phyloP scores from a whole-genome alignment of 2,888 invertebrate genomes.

The Melanostoma scalare region DNA sequence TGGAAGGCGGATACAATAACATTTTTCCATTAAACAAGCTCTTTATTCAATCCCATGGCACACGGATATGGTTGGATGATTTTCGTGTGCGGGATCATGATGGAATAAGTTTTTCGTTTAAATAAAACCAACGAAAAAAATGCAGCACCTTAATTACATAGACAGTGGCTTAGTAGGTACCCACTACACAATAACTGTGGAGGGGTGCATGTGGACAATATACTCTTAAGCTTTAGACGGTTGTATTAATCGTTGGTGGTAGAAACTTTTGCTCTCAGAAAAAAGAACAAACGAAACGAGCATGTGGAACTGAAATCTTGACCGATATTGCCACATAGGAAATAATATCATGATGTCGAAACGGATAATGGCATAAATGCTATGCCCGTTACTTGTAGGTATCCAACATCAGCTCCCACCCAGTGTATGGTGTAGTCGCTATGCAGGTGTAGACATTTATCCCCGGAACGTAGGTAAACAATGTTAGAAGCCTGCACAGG shows the following conservation, averaged over 20 bases:
- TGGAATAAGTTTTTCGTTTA: slow-evolving; percentile 15
- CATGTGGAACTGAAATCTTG: slow-evolving; percentile 63
- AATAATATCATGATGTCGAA: slow-evolving; percentile 67
- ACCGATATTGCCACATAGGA: slow-evolving; percentile 70
- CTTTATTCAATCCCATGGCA: slow-evolving; percentile 33
- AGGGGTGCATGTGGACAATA: slow-evolving; percentile 50
- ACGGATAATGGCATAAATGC: slow-evolving; percentile 55
- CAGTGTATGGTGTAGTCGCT: neutral
- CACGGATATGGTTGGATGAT: slow-evolving; percentile 63
- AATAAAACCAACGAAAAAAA: slow-evolving; percentile 29
- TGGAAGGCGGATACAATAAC: slow-evolving; percentile 41
- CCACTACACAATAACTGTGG: slow-evolving; percentile 18
- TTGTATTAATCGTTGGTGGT: neutral
- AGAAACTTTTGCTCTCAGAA: slow-evolving; percentile 14
- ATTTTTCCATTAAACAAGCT: slow-evolving; percentile 46
- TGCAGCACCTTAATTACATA: slow-evolving; percentile 45
- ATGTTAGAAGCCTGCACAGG: slow-evolving; percentile 41
- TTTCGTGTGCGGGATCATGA: slow-evolving; percentile 43
- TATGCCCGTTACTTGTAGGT: slow-evolving; percentile 44
- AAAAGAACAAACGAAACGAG: slow-evolving; percentile 15
- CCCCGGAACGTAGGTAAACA: slow-evolving; percentile 25
- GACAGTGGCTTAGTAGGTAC: neutral
- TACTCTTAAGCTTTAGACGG: slow-evolving; percentile 29
- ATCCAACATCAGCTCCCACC: neutral
- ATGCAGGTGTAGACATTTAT: slow-evolving; percentile 22